Evolutionary conservation across 1,140 invertebrate genomes (phyloP).

Genomic region (Aleiodes sp.): DNA sequence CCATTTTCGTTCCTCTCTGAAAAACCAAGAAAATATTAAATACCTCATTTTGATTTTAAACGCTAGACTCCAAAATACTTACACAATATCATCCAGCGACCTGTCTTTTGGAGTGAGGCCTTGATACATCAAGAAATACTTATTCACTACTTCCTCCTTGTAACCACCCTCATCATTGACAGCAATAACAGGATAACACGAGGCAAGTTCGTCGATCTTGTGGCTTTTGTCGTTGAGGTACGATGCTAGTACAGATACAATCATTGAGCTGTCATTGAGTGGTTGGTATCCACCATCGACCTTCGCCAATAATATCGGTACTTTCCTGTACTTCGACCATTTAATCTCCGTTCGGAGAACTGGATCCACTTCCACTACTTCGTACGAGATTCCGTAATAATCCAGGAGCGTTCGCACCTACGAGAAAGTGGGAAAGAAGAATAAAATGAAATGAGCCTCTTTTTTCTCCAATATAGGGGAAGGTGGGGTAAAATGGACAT

Average conservation of each 20-base stretch:
- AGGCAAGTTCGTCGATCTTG: constrained; percentile 76
- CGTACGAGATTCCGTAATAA: constrained; percentile 93
- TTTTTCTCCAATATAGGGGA: too few species aligned
- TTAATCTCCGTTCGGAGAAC: constrained; percentile 90
- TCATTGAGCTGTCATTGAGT: constrained; percentile 93
- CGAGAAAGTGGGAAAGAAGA: constrained; percentile 23
- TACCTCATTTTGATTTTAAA: not conserved
- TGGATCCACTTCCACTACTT: constrained; percentile 96
- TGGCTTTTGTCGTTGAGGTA: constrained; percentile 74
- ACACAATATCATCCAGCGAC: constrained; percentile 73
- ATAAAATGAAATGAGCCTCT: not conserved
- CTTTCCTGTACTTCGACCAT: constrained; percentile 96
- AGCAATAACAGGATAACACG: constrained; percentile 83
- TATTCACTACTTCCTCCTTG: constrained; percentile 87
- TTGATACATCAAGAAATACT: constrained; percentile 93
- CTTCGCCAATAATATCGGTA: constrained; percentile 90
- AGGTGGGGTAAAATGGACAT: too few species aligned
- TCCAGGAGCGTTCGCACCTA: constrained; percentile 90
- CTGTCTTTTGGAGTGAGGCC: constrained; percentile 67
- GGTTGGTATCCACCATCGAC: constrained; percentile 80
- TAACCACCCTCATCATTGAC: constrained; percentile 76
- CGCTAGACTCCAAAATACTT: too few species aligned
- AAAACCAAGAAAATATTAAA: constrained; percentile 25
- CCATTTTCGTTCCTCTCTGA: constrained; percentile 92
- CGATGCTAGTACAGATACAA: constrained; percentile 88